These are phyloP conservation scores for Rynchops niger DNA, from an alignment of 2,113 vertebrate genomes.

Conservation along the genomic window DNA sequence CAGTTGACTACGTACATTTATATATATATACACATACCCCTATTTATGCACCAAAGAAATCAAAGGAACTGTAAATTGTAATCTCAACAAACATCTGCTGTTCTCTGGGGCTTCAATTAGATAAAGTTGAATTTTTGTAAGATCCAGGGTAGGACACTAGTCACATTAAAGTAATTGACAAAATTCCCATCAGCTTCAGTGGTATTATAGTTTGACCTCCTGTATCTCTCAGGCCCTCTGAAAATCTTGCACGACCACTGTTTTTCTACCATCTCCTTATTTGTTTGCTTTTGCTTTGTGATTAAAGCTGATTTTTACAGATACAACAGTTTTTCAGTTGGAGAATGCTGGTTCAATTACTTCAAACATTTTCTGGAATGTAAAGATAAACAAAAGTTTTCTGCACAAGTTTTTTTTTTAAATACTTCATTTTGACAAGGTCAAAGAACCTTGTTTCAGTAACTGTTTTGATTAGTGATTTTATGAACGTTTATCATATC, in stretches of 20 bases:
- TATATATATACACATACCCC: rapidly evolving
- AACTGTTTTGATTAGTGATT: neutral
- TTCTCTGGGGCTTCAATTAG: neutral
- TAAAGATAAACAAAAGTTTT: neutral
- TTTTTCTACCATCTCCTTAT: neutral
- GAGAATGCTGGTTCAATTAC: neutral
- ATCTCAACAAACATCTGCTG: neutral
- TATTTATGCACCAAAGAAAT: neutral
- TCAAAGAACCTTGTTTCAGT: neutral
- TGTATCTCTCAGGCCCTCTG: neutral
- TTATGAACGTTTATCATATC: neutral
- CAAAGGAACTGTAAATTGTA: neutral
- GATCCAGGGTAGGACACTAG: neutral
- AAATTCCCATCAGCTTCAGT: neutral
- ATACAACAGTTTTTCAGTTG: neutral
- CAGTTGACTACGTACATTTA: neutral
- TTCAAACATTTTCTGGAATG: neutral
- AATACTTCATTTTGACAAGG: neutral
- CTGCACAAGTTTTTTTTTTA: rapidly evolving
- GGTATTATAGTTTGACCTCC: neutral
- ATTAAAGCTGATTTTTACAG: neutral
- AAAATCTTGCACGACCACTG: neutral
- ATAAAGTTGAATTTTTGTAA: neutral
- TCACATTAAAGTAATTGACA: neutral
- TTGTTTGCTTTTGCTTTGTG: neutral